phyloP scores from a whole-genome alignment of 1,140 invertebrate species.

The Archivesica marissinica region DNA sequence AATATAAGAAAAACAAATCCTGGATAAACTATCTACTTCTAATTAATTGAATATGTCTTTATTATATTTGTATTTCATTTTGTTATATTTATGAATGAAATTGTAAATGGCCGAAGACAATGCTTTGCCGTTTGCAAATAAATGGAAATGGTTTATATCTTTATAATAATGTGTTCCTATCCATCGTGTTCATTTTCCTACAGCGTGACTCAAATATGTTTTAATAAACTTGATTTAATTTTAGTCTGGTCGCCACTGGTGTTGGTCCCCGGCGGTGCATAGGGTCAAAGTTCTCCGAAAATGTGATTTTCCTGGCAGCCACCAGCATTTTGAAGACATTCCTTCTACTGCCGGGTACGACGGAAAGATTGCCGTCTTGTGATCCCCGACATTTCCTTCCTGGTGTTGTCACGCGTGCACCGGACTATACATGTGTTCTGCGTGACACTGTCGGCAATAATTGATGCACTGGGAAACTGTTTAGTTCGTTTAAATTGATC shows the following conservation, averaged over 20 bases:
- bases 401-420: constrained; percentile 46
- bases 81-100: no score
- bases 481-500: no score
- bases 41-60: no score
- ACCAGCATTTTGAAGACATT: constrained; percentile 23
- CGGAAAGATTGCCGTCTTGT: constrained; percentile 25
- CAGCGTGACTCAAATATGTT: background rate
- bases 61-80: no score
- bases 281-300: constrained; percentile 39
- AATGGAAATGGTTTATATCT: no score
- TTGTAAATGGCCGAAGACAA: no score
- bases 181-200: no score
- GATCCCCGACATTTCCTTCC: constrained; percentile 43
- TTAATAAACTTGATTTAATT: constrained; percentile 14
- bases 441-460: background rate
- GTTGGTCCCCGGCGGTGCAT: constrained; percentile 53
- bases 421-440: constrained; percentile 30
- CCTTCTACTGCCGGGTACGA: background rate
- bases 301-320: constrained; percentile 19
- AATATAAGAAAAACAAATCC: no score
- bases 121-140: no score
- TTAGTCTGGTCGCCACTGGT: constrained; percentile 38
- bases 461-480: no score
- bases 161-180: no score
- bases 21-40: no score